phyloP scores from a whole-genome alignment of 2,888 invertebrate genomes.

The Noctua pronuba region DNA sequence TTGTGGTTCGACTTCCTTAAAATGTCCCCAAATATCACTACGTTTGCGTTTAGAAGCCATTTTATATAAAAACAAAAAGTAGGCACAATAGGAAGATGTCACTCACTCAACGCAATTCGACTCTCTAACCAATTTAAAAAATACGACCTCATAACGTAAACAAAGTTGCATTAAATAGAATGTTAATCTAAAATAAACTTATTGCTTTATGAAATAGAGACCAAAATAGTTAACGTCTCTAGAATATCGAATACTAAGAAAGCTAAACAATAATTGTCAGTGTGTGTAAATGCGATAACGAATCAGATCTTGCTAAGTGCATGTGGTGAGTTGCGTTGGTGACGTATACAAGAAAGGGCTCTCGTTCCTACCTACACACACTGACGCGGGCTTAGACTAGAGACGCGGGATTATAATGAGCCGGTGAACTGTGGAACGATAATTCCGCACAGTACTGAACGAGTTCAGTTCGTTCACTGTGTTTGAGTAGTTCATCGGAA shows the following conservation, averaged over 20 bases:
- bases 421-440: conserved; percentile 37
- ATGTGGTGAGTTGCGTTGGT: conserved; percentile 23
- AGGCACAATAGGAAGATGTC: conserved; percentile 24
- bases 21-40: conserved; percentile 13
- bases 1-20: conserved; percentile 16
- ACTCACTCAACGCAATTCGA: conserved; percentile 8
- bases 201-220: conserved; percentile 6
- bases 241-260: conserved; percentile 19
- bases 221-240: conserved; percentile 14
- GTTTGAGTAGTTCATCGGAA: conserved; percentile 22
- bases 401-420: conserved; percentile 21
- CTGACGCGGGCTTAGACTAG: conserved; percentile 25
- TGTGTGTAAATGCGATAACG: conserved; percentile 26
- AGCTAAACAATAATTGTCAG: conserved; percentile 15
- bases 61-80: conserved; percentile 17
- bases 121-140: conserved; percentile 26
- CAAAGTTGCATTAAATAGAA: conserved; percentile 19
- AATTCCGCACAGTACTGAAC: conserved; percentile 31
- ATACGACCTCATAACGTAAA: conserved; percentile 27
- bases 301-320: conserved; percentile 28
- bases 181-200: conserved; percentile 8
- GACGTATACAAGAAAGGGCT: conserved; percentile 28
- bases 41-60: conserved; percentile 26
- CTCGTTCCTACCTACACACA: conserved; percentile 23
- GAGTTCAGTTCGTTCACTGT: conserved; percentile 26